A percentile compares a stretch with the other conserved stretches of the same genome.
phyloP scores from a whole-genome alignment of 2,797 vertebrate species.

The Esox lucius region DNA sequence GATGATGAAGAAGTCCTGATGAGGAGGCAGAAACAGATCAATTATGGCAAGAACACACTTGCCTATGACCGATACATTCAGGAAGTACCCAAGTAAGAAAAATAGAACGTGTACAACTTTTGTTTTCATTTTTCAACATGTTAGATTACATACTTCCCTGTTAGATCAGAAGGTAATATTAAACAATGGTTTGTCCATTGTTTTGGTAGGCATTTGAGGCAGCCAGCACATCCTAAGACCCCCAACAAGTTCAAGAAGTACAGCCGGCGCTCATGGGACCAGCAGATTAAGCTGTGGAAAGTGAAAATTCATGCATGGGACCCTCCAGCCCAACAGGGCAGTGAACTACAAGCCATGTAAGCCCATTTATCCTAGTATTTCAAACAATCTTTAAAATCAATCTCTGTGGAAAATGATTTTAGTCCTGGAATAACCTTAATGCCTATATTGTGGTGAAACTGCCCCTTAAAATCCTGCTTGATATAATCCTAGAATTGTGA shows the following conservation, averaged over 20 bases:
- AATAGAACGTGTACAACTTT: neutral
- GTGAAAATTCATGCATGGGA: slow-evolving; percentile 95
- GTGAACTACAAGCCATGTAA: slow-evolving; percentile 79
- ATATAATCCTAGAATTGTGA: neutral
- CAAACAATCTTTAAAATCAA: neutral
- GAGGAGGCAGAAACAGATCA: slow-evolving; percentile 96
- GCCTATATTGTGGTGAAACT: too few species aligned
- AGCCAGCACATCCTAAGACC: slow-evolving; percentile 91
- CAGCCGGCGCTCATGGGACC: slow-evolving; percentile 97
- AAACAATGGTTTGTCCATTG: neutral
- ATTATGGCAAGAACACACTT: slow-evolving; percentile 95
- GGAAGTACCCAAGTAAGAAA: slow-evolving; percentile 89
- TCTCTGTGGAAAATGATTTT: neutral
- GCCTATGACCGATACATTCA: slow-evolving; percentile 92
- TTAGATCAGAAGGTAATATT: neutral
- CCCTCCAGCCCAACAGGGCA: slow-evolving; percentile 79
- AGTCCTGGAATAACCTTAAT: too few species aligned
- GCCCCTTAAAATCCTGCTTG: neutral
- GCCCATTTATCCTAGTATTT: slow-evolving; percentile 28
- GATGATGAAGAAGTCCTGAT: slow-evolving; percentile 87
- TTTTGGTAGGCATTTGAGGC: slow-evolving; percentile 80
- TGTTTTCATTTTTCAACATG: neutral
- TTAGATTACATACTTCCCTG: neutral
- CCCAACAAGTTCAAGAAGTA: slow-evolving; percentile 98
- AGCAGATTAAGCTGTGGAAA: slow-evolving; percentile 97